phyloP scores from a whole-genome alignment of 2,797 vertebrate genomes.

The Notolabrus celidotus region DNA sequence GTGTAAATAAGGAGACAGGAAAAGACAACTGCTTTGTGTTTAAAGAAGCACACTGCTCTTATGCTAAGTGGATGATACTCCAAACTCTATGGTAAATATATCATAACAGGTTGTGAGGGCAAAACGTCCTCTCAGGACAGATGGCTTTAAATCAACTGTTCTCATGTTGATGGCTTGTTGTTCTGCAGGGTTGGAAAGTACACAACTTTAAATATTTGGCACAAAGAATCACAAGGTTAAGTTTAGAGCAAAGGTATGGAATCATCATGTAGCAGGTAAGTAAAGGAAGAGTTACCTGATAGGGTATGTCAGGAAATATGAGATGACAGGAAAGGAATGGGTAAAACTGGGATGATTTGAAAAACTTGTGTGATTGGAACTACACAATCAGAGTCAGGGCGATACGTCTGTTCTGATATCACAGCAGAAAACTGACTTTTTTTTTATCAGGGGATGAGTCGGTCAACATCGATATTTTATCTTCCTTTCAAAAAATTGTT shows the following conservation, averaged over 20 bases:
- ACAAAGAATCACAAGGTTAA: conserved; percentile 2
- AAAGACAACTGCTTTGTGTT: too few relatives aligned
- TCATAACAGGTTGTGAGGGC: too few relatives aligned
- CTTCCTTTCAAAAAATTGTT: too few relatives aligned
- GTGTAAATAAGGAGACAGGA: too few relatives aligned
- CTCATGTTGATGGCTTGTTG: too few relatives aligned
- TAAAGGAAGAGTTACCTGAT: conserved; percentile 6
- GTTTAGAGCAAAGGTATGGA: conserved; percentile 6
- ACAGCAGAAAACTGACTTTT: background rate
- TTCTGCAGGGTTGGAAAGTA: too few relatives aligned
- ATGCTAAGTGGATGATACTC: too few relatives aligned
- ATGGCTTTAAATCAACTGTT: too few relatives aligned
- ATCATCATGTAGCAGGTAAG: conserved; percentile 14
- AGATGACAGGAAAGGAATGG: conserved; percentile 2
- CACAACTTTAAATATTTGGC: too few relatives aligned
- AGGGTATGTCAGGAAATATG: background rate
- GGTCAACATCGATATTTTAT: background rate
- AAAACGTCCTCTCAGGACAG: too few relatives aligned
- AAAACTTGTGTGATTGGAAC: background rate
- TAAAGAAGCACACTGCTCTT: too few relatives aligned
- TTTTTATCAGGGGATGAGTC: background rate
- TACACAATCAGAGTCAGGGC: background rate
- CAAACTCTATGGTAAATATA: too few relatives aligned
- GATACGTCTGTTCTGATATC: background rate
- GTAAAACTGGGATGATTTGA: conserved; percentile 18